phyloP scores from a whole-genome alignment of 1,140 invertebrate genomes.

The Semibalanus balanoides region DNA sequence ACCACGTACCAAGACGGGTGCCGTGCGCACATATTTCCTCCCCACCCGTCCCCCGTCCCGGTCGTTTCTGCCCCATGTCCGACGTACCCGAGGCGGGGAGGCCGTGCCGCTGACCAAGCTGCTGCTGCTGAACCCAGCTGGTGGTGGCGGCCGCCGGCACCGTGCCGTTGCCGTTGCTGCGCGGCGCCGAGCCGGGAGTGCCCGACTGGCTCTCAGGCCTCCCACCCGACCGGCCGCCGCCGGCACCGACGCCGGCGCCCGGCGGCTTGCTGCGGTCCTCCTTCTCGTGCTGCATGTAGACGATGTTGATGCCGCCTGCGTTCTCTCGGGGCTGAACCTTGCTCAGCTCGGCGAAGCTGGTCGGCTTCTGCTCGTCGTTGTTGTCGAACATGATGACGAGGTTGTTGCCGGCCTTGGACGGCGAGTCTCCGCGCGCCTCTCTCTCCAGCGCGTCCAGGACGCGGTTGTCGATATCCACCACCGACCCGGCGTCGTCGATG shows the following conservation, averaged over 20 bases:
- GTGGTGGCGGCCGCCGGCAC: no score
- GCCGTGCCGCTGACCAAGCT: neutral
- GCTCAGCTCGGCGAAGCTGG: conserved; percentile 53
- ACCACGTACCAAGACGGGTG: no score
- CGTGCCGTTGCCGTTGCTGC: neutral
- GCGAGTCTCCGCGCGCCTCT: conserved; percentile 11
- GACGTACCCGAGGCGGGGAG: neutral
- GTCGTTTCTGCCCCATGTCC: no score
- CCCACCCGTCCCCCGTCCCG: no score
- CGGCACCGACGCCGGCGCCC: no score
- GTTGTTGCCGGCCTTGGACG: neutral
- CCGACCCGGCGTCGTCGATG: neutral
- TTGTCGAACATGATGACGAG: conserved; percentile 10
- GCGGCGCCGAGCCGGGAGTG: no score
- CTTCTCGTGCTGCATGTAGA: conserved; percentile 45
- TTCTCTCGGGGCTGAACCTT: conserved; percentile 27
- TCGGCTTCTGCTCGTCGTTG: conserved; percentile 34
- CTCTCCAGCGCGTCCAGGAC: conserved; percentile 20
- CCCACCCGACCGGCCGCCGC: no score
- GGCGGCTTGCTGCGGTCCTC: conserved; percentile 26
- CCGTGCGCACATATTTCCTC: no score
- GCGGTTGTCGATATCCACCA: conserved; percentile 20
- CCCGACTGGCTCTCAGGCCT: no score
- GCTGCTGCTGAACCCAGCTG: neutral
- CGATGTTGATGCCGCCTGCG: conserved; percentile 43